These are phyloP conservation scores for Thaleichthys pacificus DNA, from an alignment of 2,797 vertebrate genomes.

Conservation along the genomic window DNA sequence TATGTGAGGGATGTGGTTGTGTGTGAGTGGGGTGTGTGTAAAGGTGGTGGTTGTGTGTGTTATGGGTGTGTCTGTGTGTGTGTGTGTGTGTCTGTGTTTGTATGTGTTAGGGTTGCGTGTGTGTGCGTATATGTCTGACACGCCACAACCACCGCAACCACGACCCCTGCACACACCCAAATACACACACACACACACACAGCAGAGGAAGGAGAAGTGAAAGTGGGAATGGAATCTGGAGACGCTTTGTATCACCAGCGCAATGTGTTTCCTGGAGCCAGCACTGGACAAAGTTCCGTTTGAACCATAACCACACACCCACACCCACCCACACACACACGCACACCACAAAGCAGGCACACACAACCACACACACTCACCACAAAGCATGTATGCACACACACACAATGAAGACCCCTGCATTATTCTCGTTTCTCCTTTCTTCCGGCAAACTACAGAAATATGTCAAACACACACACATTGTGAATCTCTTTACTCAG, in stretches of 20 bases:
- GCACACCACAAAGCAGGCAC: not conserved
- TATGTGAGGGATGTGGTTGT: not conserved
- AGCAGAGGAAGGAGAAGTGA: slow-evolving; percentile 48
- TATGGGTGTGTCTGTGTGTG: slow-evolving; percentile 22
- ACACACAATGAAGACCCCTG: slow-evolving; percentile 4
- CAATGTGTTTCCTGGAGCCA: slow-evolving; percentile 73
- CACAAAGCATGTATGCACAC: not conserved
- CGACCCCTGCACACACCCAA: not conserved
- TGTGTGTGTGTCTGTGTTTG: not conserved
- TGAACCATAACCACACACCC: slow-evolving; percentile 15
- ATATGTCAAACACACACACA: slow-evolving; percentile 6
- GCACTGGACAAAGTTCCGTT: slow-evolving; percentile 26
- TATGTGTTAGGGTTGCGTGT: not conserved
- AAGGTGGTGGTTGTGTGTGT: slow-evolving; percentile 13
- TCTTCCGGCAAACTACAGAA: slow-evolving; percentile 12
- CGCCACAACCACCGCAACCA: not conserved
- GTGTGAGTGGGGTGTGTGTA: slow-evolving; percentile 22
- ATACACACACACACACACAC: not conserved
- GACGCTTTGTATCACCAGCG: slow-evolving; percentile 14
- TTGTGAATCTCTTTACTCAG: too few relatives aligned
- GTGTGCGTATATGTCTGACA: not conserved
- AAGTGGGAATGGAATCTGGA: slow-evolving; percentile 50
- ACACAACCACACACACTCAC: not conserved
- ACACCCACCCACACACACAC: not conserved
- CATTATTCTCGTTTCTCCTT: slow-evolving; percentile 40